These are phyloP conservation scores for Brachionus asplanchnoidis DNA, from an alignment of 1,140 invertebrate genomes.

Conservation along the genomic window DNA sequence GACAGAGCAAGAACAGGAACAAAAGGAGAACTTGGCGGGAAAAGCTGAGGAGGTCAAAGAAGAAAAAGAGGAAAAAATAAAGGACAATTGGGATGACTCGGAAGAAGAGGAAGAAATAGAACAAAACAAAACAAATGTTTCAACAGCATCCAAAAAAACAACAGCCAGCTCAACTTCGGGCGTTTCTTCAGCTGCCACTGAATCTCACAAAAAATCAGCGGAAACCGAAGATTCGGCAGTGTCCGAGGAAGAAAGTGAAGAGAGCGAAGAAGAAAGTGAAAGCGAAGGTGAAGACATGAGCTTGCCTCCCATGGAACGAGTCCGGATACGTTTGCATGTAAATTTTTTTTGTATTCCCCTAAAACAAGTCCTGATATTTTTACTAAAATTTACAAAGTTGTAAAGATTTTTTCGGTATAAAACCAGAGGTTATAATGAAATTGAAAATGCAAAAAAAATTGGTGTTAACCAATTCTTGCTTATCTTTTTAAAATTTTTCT, in stretches of 20 bases:
- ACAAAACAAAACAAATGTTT: not conserved
- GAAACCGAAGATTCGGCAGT: constrained; percentile 45
- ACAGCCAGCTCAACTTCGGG: constrained; percentile 43
- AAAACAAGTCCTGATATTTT: no score
- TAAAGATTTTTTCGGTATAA: not conserved
- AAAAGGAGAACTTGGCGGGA: not conserved
- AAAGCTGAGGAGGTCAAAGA: not conserved
- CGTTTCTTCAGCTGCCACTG: constrained; percentile 45
- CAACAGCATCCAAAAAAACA: not conserved
- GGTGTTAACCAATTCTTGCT: no score
- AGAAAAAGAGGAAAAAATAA: constrained; percentile 45
- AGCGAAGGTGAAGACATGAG: not conserved
- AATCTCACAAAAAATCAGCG: constrained; percentile 31
- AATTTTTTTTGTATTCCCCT: no score
- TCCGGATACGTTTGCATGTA: not conserved
- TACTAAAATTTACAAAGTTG: not conserved
- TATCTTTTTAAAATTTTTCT: no score
- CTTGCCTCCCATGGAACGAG: not conserved
- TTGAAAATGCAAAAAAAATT: no score
- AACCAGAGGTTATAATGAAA: no score
- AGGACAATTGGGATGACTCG: constrained; percentile 47
- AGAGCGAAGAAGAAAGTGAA: not conserved
- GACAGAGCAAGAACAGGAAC: not conserved
- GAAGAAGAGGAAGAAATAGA: constrained; percentile 44
- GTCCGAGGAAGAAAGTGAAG: not conserved